Percentiles rank a stretch among this genome's conserved stretches.
Evolutionary conservation across 2,888 invertebrate species (phyloP).

Genomic region (Nemurella pictetii): DNA sequence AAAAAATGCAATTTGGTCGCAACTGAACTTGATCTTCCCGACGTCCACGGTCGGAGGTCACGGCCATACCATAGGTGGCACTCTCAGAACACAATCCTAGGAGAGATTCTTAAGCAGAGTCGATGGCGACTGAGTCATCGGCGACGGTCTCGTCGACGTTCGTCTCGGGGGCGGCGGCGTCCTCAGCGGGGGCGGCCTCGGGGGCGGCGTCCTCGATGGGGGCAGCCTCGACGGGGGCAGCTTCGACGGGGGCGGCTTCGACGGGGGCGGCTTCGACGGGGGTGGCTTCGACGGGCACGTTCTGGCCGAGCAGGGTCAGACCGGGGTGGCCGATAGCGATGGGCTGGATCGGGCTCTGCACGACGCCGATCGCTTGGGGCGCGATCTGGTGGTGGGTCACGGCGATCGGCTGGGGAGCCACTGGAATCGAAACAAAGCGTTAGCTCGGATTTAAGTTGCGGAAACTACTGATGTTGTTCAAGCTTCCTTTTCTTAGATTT

Average conservation of each 20-base stretch:
- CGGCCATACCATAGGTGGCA: background rate
- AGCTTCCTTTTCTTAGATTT: too few relatives aligned
- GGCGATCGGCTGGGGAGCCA: background rate
- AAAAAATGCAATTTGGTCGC: background rate
- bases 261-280: constrained; percentile 15
- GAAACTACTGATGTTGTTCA: too few relatives aligned
- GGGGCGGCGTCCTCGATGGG: constrained; percentile 17
- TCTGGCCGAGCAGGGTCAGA: background rate
- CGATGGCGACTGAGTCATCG: constrained; percentile 31
- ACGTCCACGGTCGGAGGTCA: background rate
- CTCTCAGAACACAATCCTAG: background rate
- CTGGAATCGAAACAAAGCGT: background rate
- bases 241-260: constrained; percentile 13
- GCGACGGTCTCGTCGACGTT: background rate
- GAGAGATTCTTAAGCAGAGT: constrained; percentile 31
- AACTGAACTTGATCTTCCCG: background rate
- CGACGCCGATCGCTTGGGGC: constrained; percentile 31
- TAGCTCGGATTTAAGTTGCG: too few relatives aligned
- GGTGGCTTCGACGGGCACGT: constrained; percentile 1
- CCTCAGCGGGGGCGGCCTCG: background rate
- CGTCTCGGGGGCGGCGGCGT: constrained; percentile 28
- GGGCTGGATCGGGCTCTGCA: background rate
- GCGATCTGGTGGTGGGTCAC: background rate
- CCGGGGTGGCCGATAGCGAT: background rate
- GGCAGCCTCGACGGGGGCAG: constrained; percentile 26